phyloP scores from a whole-genome alignment of 1,140 invertebrate species.

The Listronotus oregonensis region DNA sequence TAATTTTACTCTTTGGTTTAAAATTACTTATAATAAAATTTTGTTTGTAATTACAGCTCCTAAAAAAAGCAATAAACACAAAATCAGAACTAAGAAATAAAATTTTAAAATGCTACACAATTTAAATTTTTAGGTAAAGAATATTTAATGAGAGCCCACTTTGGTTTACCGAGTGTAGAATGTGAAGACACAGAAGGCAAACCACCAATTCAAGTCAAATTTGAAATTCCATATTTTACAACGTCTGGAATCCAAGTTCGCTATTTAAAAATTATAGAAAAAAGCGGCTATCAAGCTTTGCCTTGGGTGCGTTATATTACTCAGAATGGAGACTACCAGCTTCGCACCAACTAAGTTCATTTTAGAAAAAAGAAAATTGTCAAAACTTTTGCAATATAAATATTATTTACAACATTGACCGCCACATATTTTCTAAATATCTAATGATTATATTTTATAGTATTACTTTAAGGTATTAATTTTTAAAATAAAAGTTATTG shows the following conservation, averaged over 20 bases:
- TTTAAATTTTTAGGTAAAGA: constrained; percentile 71
- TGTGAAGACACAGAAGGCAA: constrained; percentile 95
- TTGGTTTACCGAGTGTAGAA: constrained; percentile 96
- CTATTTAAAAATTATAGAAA: constrained; percentile 99
- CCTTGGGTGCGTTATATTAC: constrained; percentile 99
- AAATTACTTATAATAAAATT: no score
- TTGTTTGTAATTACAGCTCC: no score
- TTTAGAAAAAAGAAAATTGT: no score
- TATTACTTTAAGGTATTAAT: no score
- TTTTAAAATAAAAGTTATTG: constrained; percentile 4
- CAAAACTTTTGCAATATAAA: no score
- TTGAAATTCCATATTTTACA: constrained; percentile 99
- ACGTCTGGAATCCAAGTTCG: constrained; percentile 98
- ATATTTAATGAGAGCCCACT: constrained; percentile 98
- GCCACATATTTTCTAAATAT: no score
- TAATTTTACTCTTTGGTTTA: no score
- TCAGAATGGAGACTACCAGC: constrained; percentile 98
- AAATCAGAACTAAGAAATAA: no score
- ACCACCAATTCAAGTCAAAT: constrained; percentile 98
- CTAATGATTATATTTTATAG: no score
- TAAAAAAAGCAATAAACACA: no score
- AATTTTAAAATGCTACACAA: no score
- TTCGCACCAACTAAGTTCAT: constrained; percentile 82
- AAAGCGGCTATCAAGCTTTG: constrained; percentile 98
- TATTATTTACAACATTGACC: no score